Conservation (phyloP, 1,140 invertebrate species). For the Aricia agestis region DNA sequence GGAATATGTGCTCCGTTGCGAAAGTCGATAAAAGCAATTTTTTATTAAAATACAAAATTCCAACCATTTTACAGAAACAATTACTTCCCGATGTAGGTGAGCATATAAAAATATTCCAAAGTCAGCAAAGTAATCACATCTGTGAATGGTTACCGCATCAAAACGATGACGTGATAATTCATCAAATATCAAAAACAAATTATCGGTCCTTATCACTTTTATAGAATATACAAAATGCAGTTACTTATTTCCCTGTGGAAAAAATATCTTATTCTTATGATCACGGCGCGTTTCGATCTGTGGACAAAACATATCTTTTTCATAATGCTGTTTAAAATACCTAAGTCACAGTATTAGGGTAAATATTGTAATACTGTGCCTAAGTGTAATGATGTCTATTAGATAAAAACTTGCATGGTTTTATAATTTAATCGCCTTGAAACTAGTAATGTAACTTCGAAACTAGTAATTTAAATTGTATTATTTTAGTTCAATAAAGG, state of each 20-base stretch:
- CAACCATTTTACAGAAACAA: conserved; percentile 60
- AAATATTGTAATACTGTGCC: too few relatives aligned
- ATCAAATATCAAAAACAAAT: conserved; percentile 74
- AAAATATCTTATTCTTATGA: conserved; percentile 77
- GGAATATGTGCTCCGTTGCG: conserved; percentile 48
- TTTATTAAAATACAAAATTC: conserved; percentile 63
- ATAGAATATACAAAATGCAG: conserved; percentile 78
- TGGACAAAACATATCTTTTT: conserved; percentile 42
- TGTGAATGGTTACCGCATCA: conserved; percentile 62
- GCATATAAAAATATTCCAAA: conserved; percentile 71
- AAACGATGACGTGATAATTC: conserved; percentile 69
- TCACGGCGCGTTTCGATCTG: conserved; percentile 75
- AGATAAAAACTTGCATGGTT: too few relatives aligned
- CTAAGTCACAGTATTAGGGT: too few relatives aligned
- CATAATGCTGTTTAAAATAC: conserved; percentile 10
- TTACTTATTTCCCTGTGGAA: conserved; percentile 77
- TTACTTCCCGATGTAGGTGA: conserved; percentile 69
- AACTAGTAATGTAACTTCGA: too few relatives aligned
- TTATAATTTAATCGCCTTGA: too few relatives aligned
- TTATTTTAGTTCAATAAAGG: background rate
- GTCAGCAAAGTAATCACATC: conserved; percentile 68
- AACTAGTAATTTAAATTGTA: background rate
- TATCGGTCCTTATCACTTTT: conserved; percentile 75
- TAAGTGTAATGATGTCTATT: too few relatives aligned
- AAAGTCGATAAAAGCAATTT: conserved; percentile 66